These are phyloP conservation scores for Caenorhabditis elegans DNA, from an alignment of 1,140 invertebrate species.

Conservation along the genomic window WBcel235 BX284606.5:14728001-14728500, in stretches of 20 bases:
- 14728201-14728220: neutral
- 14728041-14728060: slow-evolving; percentile 44
- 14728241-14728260: slow-evolving; percentile 42
- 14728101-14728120: neutral
- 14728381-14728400: neutral
- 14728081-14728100: slow-evolving; percentile 9
- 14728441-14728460: slow-evolving; percentile 44
- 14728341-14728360: too few relatives aligned
- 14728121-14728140: neutral
- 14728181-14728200: too few relatives aligned
- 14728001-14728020: slow-evolving; percentile 38
- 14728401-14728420: slow-evolving; percentile 43
- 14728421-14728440: slow-evolving; percentile 43
- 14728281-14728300: slow-evolving; percentile 35
- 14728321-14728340: slow-evolving; percentile 42
- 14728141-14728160: too few relatives aligned
- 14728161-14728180: too few relatives aligned
- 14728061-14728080: slow-evolving; percentile 42
- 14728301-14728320: slow-evolving; percentile 37
- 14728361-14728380: too few relatives aligned
- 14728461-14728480: slow-evolving; percentile 35
- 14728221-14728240: slow-evolving; percentile 30
- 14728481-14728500: slow-evolving; percentile 40
- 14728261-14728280: slow-evolving; percentile 42
- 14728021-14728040: slow-evolving; percentile 43